Evolutionary conservation across 2,888 invertebrate genomes (phyloP).

Genomic region (Rotaria sp.): DNA sequence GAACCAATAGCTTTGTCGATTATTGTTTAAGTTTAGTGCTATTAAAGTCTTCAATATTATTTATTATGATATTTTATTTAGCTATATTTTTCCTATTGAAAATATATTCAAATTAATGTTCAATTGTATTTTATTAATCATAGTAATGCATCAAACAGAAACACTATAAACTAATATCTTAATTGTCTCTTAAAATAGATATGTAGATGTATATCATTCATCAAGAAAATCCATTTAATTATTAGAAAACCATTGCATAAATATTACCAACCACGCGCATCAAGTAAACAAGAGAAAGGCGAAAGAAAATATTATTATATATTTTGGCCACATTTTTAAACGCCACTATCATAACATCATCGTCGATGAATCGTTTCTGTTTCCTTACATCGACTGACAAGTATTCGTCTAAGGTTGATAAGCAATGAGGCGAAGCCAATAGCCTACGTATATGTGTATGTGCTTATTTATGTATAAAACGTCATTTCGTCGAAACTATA

Average conservation of each 20-base stretch:
- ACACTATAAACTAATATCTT: neutral
- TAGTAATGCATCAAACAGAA: neutral
- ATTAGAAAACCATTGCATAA: neutral
- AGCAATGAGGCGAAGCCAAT: constrained; percentile 13
- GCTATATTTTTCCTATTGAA: too few relatives aligned
- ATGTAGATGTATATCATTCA: neutral
- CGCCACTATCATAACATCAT: neutral
- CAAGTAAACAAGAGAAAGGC: neutral
- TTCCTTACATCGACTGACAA: neutral
- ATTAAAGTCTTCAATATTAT: too few relatives aligned
- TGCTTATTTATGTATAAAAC: neutral
- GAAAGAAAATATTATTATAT: neutral
- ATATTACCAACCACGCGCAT: neutral
- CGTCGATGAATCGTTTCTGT: neutral
- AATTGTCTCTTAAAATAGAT: neutral
- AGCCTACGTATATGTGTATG: neutral
- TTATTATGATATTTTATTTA: too few relatives aligned
- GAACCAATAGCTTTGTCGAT: too few relatives aligned
- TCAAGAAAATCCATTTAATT: neutral
- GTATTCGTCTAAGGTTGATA: neutral
- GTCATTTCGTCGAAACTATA: neutral
- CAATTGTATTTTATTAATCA: neutral
- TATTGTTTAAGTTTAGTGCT: too few relatives aligned
- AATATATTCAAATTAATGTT: neutral
- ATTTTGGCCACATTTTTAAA: neutral